A percentile compares a stretch with the other conserved stretches of the same genome.
Conservation (phyloP, 2,113 vertebrate genomes). For the Bubo blakistoni region DNA sequence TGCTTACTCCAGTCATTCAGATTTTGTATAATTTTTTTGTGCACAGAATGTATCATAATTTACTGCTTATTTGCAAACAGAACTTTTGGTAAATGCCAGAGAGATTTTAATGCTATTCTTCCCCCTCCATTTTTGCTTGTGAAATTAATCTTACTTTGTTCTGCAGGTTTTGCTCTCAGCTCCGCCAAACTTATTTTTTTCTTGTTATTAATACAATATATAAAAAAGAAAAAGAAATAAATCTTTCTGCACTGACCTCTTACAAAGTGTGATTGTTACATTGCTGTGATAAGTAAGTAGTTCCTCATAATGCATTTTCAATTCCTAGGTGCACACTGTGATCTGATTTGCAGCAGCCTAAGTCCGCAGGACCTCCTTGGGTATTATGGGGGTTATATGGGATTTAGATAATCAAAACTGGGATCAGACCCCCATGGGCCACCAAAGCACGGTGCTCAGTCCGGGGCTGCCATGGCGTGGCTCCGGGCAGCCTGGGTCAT, state of each 20-base stretch:
- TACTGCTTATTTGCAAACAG: neutral
- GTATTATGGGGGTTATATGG: neutral
- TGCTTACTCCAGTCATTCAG: neutral
- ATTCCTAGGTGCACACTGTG: neutral
- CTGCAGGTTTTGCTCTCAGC: neutral
- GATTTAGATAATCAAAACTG: constrained; percentile 19
- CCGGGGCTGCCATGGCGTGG: neutral
- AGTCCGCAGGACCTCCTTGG: neutral
- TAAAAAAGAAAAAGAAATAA: neutral
- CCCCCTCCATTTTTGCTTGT: neutral
- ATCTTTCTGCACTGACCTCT: neutral
- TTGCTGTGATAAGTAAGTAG: neutral
- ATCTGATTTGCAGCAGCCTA: neutral
- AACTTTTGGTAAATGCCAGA: neutral
- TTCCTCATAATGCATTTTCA: neutral
- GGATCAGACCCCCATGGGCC: neutral
- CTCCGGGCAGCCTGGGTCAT: neutral
- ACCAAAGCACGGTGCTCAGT: neutral
- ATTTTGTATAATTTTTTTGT: neutral
- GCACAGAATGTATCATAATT: neutral
- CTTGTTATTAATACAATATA: neutral
- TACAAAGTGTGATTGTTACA: neutral
- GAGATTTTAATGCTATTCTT: neutral
- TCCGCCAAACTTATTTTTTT: neutral
- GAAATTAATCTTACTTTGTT: neutral